Percentiles rank a stretch among this genome's conserved stretches.
These are phyloP conservation scores for Axinella damicornis DNA, from an alignment of 37 sponge, comb jelly and placozoan genomes.

Conservation along the genomic window DNA sequence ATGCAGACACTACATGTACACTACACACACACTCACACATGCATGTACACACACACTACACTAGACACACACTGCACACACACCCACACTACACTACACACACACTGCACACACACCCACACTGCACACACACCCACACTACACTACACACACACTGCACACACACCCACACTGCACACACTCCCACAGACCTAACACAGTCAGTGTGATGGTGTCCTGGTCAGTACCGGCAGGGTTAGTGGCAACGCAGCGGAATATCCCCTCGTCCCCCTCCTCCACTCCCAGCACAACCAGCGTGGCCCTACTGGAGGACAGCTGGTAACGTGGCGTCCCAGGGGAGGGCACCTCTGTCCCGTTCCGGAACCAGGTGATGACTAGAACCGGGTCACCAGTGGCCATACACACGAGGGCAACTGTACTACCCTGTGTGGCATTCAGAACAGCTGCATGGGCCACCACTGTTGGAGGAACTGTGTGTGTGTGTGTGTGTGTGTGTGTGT, in stretches of 20 bases:
- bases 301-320: slow-evolving; percentile 17
- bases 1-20: background rate
- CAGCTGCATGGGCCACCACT: background rate
- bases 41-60: background rate
- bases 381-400: slow-evolving; percentile 63
- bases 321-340: background rate
- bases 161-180: background rate
- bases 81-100: background rate
- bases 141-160: no score
- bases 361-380: slow-evolving; percentile 48
- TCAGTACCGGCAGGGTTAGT: slow-evolving; percentile 46
- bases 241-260: slow-evolving; percentile 50
- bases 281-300: background rate
- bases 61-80: background rate
- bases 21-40: background rate
- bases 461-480: background rate
- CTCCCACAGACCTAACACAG: slow-evolving; percentile 29
- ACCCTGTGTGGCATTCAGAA: slow-evolving; percentile 40
- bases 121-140: slow-evolving; percentile 26
- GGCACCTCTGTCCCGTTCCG: slow-evolving; percentile 17
- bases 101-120: background rate
- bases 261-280: slow-evolving; percentile 46
- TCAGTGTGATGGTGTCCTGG: slow-evolving; percentile 18
- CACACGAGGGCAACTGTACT: slow-evolving; percentile 31
- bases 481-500: slow-evolving; percentile 24